These are phyloP conservation scores for Paraplagusia blochii DNA, from an alignment of 2,113 vertebrate genomes.

Conservation along the genomic window DNA sequence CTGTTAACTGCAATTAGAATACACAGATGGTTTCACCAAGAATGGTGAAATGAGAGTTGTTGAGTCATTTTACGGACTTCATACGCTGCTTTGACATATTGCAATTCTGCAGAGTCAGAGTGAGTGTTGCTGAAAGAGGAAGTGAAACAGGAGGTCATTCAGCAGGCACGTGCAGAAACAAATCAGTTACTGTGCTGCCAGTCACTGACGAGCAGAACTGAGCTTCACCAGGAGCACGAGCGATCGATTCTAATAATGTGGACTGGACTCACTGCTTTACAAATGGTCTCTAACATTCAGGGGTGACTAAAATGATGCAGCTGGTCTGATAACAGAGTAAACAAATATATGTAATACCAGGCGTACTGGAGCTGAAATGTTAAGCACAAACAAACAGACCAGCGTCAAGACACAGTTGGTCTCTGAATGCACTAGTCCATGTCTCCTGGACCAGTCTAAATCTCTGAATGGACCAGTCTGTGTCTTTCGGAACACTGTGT, in stretches of 20 bases:
- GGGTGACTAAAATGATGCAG: no score
- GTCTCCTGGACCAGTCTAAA: no score
- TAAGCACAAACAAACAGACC: no score
- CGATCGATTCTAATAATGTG: no score
- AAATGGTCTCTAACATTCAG: no score
- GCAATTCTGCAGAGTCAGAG: constrained; percentile 47
- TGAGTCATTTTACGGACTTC: constrained; percentile 26
- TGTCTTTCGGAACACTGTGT: constrained; percentile 8
- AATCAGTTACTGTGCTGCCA: constrained; percentile 32
- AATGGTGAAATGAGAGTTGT: constrained; percentile 13
- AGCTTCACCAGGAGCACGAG: no score
- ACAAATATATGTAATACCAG: no score
- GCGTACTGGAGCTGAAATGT: no score
- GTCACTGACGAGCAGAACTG: constrained; percentile 24
- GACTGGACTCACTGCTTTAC: no score
- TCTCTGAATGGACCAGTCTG: constrained; percentile 10
- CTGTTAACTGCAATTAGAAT: constrained; percentile 28
- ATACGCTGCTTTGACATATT: background rate
- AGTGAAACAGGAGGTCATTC: constrained; percentile 45
- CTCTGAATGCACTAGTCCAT: constrained; percentile 7
- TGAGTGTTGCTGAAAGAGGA: constrained; percentile 37
- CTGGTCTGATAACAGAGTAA: no score
- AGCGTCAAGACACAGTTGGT: background rate
- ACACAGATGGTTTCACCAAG: constrained; percentile 14
- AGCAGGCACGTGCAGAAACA: constrained; percentile 46